phyloP scores from a whole-genome alignment of 2,888 invertebrate genomes.

The Chesias legatella region DNA sequence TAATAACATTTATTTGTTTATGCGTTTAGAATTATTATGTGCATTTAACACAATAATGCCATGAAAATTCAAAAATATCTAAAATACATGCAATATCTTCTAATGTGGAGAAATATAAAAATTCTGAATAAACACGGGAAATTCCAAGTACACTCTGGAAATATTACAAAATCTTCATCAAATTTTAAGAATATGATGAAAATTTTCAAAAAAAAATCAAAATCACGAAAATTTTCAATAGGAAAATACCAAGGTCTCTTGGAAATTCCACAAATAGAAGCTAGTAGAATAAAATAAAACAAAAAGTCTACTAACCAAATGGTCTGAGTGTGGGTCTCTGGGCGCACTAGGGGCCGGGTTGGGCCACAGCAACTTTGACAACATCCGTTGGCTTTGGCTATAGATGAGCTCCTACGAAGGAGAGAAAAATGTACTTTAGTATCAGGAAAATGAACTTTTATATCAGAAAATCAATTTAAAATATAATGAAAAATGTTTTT shows the following conservation, averaged over 20 bases:
- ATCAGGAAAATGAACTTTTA: conserved; percentile 23
- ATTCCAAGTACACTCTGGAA: no score
- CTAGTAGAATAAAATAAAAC: conserved; percentile 45
- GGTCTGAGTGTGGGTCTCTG: conserved; percentile 78
- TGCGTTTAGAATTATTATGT: no score
- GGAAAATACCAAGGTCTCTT: background rate
- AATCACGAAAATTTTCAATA: conserved; percentile 2
- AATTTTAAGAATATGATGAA: background rate
- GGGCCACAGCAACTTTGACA: conserved; percentile 80
- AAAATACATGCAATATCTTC: no score
- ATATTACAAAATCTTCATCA: no score
- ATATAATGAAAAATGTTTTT: no score
- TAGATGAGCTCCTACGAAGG: conserved; percentile 81
- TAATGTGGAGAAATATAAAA: no score
- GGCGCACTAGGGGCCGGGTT: conserved; percentile 76
- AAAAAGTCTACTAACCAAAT: conserved; percentile 80
- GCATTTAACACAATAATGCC: no score
- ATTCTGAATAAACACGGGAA: no score
- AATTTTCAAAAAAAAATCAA: conserved; percentile 1
- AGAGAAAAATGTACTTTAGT: conserved; percentile 78
- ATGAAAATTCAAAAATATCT: no score
- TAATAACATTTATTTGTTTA: no score
- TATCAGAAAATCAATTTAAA: no score
- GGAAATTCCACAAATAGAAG: conserved; percentile 3
- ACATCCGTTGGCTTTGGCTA: conserved; percentile 80